Evolutionary conservation across 2,797 vertebrate species (phyloP), one percentile per base, ranked within the genome.

Genomic region (Poeciliopsis gracilis): DNA sequence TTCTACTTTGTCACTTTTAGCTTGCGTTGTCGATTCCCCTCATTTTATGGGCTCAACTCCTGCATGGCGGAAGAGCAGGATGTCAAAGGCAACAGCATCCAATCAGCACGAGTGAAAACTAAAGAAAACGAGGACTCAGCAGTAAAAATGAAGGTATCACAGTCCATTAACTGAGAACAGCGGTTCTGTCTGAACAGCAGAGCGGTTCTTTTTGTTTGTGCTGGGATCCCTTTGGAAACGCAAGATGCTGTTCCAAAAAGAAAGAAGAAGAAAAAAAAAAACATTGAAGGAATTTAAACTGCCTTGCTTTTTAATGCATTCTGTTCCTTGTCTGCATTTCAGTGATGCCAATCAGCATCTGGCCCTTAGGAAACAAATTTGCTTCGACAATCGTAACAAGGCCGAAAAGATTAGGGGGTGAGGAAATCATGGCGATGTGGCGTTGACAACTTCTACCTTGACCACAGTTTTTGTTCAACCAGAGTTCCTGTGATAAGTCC

Each of bases 221-320:
- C 76, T 86, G 78, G 86, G 85, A 81, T 82, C 69, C 79, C 46
- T 88, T 87, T 88, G 75, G 82, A 83, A 91, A 89, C 83, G 89
- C 15, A 7, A 81, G 77, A 67, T 45, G 72, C 72, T 25, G 6
- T 77, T 73, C 69, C 70, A 70, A 73, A 20, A 20, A 49, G 7
- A 20, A 49, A 20, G 67, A 72, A 73, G 8, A 8, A 49, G 2
- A 20, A 23, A 20, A 23, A 82, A 79, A 67, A 12, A 5, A 81
- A 76, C 30, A 61, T 75, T 85, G 91, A 86, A 90, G 87, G 88
- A 89, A 87, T 82, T 79, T 73, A 81, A 72, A 79, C 88, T 82
- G 80, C 55, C 70, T 88, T 90, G 89, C 87, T 89, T 85, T 87
- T 87, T 89, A 87, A 77, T 46, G 16, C 82, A 67, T 67, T 15